Percentiles rank a stretch among this genome's conserved stretches.
These are phyloP conservation scores for Nasonia longicornis DNA, from an alignment of 1,140 invertebrate genomes.

Conservation along the genomic window DNA sequence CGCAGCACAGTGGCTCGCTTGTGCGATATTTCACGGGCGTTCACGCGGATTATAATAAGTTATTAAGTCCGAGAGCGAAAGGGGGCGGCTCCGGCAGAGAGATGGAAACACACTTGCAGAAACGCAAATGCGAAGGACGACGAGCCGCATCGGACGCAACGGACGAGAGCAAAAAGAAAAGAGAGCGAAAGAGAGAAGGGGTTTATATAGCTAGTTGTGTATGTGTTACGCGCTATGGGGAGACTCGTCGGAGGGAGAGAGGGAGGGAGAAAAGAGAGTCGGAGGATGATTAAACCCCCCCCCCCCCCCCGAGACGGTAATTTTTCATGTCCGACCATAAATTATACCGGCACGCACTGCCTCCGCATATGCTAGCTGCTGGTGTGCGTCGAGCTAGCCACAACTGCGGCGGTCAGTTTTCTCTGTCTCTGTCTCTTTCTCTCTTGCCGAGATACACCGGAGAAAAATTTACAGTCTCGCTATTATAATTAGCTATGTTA, in stretches of 20 bases:
- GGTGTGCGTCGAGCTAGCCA: conserved; percentile 42
- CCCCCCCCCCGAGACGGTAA: conserved; percentile 63
- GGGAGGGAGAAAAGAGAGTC: conserved; percentile 47
- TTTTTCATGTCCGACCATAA: conserved; percentile 69
- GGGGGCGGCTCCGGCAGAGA: conserved; percentile 42
- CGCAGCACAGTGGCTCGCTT: background rate
- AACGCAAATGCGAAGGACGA: background rate
- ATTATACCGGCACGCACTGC: conserved; percentile 58
- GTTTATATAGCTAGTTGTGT: conserved; percentile 9
- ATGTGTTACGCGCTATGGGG: background rate
- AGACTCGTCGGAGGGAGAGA: conserved; percentile 9
- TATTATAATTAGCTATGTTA: conserved; percentile 70
- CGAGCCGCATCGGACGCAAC: background rate
- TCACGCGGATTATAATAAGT: conserved; percentile 59
- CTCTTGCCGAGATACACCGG: conserved; percentile 53
- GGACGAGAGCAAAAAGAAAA: conserved; percentile 33
- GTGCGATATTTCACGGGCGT: conserved; percentile 18
- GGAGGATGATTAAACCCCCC: conserved; percentile 62
- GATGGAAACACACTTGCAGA: conserved; percentile 31
- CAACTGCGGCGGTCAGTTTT: conserved; percentile 44
- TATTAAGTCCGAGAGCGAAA: conserved; percentile 55
- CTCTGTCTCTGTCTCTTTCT: background rate
- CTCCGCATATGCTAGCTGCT: conserved; percentile 54
- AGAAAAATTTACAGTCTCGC: conserved; percentile 62
- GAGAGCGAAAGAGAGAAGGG: conserved; percentile 42